Percentiles rank a stretch among this genome's conserved stretches.
phyloP scores from a whole-genome alignment of 2,888 invertebrate species.

The Pristionchus arcanus region DNA sequence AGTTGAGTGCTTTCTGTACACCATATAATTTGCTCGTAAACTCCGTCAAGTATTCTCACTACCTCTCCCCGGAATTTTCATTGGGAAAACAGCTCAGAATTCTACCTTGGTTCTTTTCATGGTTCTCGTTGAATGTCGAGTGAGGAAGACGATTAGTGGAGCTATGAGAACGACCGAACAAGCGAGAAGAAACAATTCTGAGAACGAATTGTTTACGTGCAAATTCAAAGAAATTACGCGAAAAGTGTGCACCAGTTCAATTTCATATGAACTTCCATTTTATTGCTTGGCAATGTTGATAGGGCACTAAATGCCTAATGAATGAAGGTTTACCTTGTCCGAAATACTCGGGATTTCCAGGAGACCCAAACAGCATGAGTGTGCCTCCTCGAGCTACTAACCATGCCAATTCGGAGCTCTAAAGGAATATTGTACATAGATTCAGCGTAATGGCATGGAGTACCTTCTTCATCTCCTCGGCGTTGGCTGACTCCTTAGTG shows the following conservation, averaged over 20 bases:
- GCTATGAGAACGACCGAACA: not conserved
- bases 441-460: not conserved
- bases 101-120: not conserved
- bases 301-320: too few relatives aligned
- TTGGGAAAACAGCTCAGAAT: too few relatives aligned
- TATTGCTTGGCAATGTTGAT: too few relatives aligned
- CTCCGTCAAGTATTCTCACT: too few relatives aligned
- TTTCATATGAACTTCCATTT: too few relatives aligned
- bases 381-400: not conserved
- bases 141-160: conserved; percentile 30
- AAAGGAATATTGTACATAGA: not conserved
- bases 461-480: conserved; percentile 3
- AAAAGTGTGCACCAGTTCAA: not conserved
- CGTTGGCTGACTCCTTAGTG: not conserved
- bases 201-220: not conserved
- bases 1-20: too few relatives aligned
- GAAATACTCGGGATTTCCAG: not conserved
- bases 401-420: not conserved
- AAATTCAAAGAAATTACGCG: not conserved
- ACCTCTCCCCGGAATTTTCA: too few relatives aligned
- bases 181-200: conserved; percentile 11
- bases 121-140: conserved; percentile 27
- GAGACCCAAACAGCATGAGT: not conserved
- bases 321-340: not conserved
- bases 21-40: too few relatives aligned